Evolutionary conservation across 2,888 invertebrate species (phyloP), one percentile per base, ranked within the genome.

Genomic region (Stenodema calcarata): DNA sequence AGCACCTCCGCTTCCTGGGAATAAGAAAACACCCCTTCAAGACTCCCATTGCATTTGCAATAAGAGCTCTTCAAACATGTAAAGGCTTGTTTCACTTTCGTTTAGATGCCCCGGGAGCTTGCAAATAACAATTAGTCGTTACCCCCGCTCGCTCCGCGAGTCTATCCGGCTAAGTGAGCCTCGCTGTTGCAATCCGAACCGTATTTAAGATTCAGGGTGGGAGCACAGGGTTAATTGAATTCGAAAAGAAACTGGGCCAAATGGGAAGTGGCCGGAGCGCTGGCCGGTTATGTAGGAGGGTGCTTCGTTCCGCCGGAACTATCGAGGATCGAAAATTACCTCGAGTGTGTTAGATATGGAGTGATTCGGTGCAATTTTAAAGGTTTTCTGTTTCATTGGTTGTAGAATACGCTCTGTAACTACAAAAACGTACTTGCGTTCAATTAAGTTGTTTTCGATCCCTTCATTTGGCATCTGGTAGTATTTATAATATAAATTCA

Each of bases 61-160:
- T 44, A 80, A 80, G 54, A 30, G 80, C 80, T 80, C 44, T 80
- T 80, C 80, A 80, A 80, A 80, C 80, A 80, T 80, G 80, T 80
- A 80, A 44, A 50, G 50, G 80, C 54, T 50, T 50, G 44, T 50
- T 50, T 44, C 80, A 30, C 80, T 80, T 80, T 50, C 80, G 80
- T 50, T 80, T 54, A 73, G 73, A 11, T 50, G 18, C 78, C 80
- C 50, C 47, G 11, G 30, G 50, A 47, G 80, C 50, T 27, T 54
- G 80, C 80, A 80, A 80, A 80, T 80, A 80, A 80, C 80, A 80
- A 80, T 80, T 80, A 80, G 54, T 1, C n/a, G 30, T n/a, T 54
- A 16, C 80, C 44, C 50, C 14, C 30, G 11, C 54, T 16, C 80
- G 28, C 11, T 30, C n/a, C 73, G 16, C 2, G 62, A 7, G 62